Evolutionary conservation across 2,888 invertebrate genomes (phyloP).

Genomic region (Scaptomyza parva): DNA sequence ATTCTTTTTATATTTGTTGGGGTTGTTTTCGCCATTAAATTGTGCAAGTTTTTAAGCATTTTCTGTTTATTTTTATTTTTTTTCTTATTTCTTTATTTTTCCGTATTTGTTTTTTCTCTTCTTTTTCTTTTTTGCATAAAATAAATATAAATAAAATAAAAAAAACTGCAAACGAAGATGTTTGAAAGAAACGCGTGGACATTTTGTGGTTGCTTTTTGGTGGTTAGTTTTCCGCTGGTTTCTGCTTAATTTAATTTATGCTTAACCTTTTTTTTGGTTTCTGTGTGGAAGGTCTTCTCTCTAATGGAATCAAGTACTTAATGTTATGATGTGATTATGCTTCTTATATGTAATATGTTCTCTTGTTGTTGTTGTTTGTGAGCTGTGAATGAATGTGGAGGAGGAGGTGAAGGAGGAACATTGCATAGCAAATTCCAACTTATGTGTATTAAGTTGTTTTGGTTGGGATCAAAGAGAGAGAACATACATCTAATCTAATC

Average conservation of each 20-base stretch:
- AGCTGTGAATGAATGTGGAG: not conserved
- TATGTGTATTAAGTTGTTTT: constrained; percentile 13
- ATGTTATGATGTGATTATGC: constrained; percentile 68
- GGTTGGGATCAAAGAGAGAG: constrained; percentile 13
- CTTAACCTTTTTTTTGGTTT: constrained; percentile 56
- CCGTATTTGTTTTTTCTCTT: constrained; percentile 1
- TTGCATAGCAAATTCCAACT: constrained; percentile 8
- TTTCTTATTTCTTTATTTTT: constrained; percentile 8
- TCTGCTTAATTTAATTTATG: constrained; percentile 72
- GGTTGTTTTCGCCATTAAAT: constrained; percentile 41
- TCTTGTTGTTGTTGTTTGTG: not conserved
- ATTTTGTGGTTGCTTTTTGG: constrained; percentile 55
- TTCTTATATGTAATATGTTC: constrained; percentile 5
- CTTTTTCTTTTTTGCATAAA: constrained; percentile 61
- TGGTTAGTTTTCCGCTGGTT: constrained; percentile 54
- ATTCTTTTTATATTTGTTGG: constrained; percentile 20
- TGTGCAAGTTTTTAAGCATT: constrained; percentile 62
- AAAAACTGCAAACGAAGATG: constrained; percentile 27
- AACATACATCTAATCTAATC: too few species aligned
- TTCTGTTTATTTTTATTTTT: constrained; percentile 35
- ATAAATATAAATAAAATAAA: constrained; percentile 69
- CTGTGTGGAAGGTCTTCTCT: constrained; percentile 52
- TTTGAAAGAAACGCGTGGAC: constrained; percentile 36
- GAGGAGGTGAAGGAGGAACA: not conserved
- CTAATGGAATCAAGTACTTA: constrained; percentile 61